Base-by-base conservation (phyloP, 1,140 invertebrate species). In the Atta cephalotes region DNA sequence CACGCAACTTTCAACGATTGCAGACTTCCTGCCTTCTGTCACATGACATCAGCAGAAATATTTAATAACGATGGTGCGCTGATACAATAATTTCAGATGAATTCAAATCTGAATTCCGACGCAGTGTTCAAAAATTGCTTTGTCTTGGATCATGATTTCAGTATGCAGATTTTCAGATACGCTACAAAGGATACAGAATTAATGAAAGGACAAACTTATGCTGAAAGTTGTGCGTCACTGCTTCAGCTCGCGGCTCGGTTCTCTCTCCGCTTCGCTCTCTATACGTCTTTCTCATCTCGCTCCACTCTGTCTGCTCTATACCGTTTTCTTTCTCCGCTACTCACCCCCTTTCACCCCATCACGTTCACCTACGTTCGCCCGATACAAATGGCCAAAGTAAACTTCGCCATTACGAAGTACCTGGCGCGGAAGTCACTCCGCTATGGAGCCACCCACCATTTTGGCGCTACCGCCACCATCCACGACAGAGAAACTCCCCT, bases 331-430 rank as follows among this genome's bases (percentile, higher is more conserved):
- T 84, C 80, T 56, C 70, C 68, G 68, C 35, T 45, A 31, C 66
- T 87, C 85, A 3, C 35, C 63, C 16, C 63, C 10, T 4, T 18
- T 66, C 31, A 21, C 76, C 71, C 35, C 39, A 35, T 21, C 51
- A 58, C 45, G 45, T 72, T 70, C 72, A 68, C 62, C 87, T 65
- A 35, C 76, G 65, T 88, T 85, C 87, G 62, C 88, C 74, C 92
- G 93, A 94, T 93, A 94, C 92, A 94, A 94, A 94, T 94, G 94
- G 92, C 91, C 91, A 94, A 94, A 94, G 94, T 94, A 94, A 94
- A 94, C 94, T 94, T 94, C 87, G 93, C 94, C 93, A 94, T 94
- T 94, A 94, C 93, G 89, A 93, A 93, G 92, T 93, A 86, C 85
- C 91, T 89, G 86, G 85, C 77, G 71, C 91, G 89, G 82, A 92